Conservation (phyloP, 2,888 invertebrate genomes). For the Polydrusus cervinus region DNA sequence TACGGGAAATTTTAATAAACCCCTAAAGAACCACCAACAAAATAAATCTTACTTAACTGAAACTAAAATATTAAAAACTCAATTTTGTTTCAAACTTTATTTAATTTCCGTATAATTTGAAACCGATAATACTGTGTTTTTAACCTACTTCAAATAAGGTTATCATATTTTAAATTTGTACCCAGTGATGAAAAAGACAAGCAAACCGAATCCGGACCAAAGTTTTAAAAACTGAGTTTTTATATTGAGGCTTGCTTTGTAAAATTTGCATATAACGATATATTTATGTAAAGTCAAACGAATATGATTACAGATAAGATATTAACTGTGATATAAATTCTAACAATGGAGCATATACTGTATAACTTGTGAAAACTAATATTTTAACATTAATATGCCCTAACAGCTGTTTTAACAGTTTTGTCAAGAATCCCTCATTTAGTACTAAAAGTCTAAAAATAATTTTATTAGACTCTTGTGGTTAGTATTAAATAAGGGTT, state of each 20-base stretch:
- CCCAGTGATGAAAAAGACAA: slow-evolving; percentile 16
- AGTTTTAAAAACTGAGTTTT: slow-evolving; percentile 20
- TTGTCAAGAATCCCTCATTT: slow-evolving; percentile 2
- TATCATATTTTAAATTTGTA: background rate
- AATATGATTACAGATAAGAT: slow-evolving; percentile 30
- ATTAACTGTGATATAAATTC: slow-evolving; percentile 43
- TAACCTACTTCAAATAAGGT: background rate
- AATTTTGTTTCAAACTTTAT: too few species aligned
- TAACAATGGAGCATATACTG: slow-evolving; percentile 36
- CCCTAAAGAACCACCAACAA: too few species aligned
- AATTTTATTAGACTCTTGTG: slow-evolving; percentile 10
- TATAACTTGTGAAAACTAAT: slow-evolving; percentile 18
- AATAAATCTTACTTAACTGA: too few species aligned
- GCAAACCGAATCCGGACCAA: slow-evolving; percentile 19
- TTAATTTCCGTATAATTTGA: too few species aligned
- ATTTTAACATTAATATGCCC: slow-evolving; percentile 1
- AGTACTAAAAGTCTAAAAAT: slow-evolving; percentile 22
- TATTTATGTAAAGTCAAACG: slow-evolving; percentile 1
- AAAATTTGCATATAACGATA: background rate
- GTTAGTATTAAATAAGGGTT: slow-evolving; percentile 26
- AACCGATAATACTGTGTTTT: background rate
- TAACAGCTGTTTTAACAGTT: background rate
- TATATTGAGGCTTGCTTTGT: slow-evolving; percentile 27
- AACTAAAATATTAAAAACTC: too few species aligned
- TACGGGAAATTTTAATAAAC: too few species aligned